Base-by-base conservation (phyloP, 1,140 invertebrate species). In the Wiebesia pumilae region DNA sequence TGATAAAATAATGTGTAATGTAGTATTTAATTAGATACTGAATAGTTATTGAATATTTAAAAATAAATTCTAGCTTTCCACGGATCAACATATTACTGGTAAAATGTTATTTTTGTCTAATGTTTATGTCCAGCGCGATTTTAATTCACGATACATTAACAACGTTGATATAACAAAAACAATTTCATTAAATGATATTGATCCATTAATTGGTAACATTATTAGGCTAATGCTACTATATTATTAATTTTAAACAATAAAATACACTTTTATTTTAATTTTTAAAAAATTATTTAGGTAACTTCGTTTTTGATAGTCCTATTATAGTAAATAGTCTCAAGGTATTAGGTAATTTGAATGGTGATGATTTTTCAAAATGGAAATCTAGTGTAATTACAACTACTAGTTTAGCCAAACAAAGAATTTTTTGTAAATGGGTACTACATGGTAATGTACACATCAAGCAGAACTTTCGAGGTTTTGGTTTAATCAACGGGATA, bases 361-460 rank as follows among this genome's bases (percentile, higher is more conserved):
- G 58, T 12, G 88, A 91, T 77, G 81, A 91, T 84, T 81, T 88
- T 0, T 79, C 81, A 69, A 89, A 90, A 77, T 94, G 94, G 94
- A 87, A 90, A 47, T 84, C 79, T 21, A 80, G 83, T 21, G 88
- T 87, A 16, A 87, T 94, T 3, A 91, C 83, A 24, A 89, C 80
- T n/a, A 71, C 82, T 3, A 81, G 83, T 33, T 33, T 87, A 9
- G 16, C 85, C 0, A 81, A 81, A 1, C 92, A 94, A 81, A 89
- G 86, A 24, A 87, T 94, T 27, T 88, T 80, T 47, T 90, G 92
- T 27, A 83, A 88, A 12, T 94, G 93, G 94, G 90, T 69, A 7
- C 83, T 93, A 12, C 16, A 88, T 58, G 89, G 90, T 19, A 91
- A 93, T 82, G 84, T 94, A 16, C 87, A 89, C 33, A 92, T 94